Evolutionary conservation across 2,797 vertebrate genomes (phyloP), one percentile per base, ranked within the genome.

Genomic region (Euthynnus affinis): DNA sequence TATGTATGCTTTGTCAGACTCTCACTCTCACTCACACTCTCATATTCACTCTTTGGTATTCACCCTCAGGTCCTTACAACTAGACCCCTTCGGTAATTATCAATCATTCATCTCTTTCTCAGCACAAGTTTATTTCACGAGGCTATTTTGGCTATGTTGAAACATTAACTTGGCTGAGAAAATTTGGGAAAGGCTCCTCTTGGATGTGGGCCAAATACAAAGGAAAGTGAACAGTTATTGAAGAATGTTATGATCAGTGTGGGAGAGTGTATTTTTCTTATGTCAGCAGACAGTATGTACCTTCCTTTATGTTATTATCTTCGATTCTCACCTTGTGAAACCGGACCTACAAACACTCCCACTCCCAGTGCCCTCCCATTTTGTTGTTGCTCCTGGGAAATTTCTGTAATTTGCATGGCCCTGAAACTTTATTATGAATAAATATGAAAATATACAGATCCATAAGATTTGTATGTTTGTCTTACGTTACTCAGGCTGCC

Each of bases 141-240:
- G 75, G 49, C 70, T 68, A 72, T 7, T 5, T 25, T 15, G 13
- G 80, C 69, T 10, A 27, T 55, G 76, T 63, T 29, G n/a, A 29
- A 29, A 29, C 5, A 5, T 29, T 72, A 57, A 84, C 59, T 74
- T 66, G 25, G 60, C 78, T 83, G 62, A 29, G 62, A 74, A 53
- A 18, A 76, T 68, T 48, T 83, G 83, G 70, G 86, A 71, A 52
- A 34, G 59, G 9, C 32, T 55, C 23, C 20, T 37, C 42, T 42
- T 87, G 84, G 72, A 51, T 18, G 13, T 5, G 20, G 22, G 74
- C 85, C 83, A 88, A 59, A 52, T 18, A 14, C 60, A 74, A 46
- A 48, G 70, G 78, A 83, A 87, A 85, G 76, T 71, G 58, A 81
- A 76, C 60, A 60, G 37, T 81, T 84, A 84, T 85, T 87, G 55